Percentiles rank a stretch among this genome's conserved stretches.
These are phyloP conservation scores for Vidua chalybeata DNA, from an alignment of 2,113 vertebrate genomes.

Conservation along the genomic window DNA sequence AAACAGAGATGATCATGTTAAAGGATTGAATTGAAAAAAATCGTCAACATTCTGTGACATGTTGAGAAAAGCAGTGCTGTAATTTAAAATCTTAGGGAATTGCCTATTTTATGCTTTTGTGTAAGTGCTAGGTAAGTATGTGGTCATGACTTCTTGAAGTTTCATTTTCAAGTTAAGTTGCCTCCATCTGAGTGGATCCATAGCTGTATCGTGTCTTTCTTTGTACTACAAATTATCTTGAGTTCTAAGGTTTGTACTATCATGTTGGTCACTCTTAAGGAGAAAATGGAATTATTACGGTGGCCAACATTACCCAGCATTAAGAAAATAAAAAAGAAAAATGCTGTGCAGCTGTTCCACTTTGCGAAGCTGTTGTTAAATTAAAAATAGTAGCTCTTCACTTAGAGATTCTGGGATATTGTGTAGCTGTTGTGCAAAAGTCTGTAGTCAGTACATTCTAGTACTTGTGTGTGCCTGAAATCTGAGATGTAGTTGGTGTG, in stretches of 20 bases:
- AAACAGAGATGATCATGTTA: background rate
- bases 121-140: background rate
- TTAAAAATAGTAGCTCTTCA: background rate
- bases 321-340: background rate
- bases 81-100: background rate
- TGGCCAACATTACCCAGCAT: background rate
- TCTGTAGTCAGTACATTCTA: background rate
- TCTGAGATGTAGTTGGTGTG: background rate
- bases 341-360: background rate
- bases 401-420: background rate
- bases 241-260: background rate
- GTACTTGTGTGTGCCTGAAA: background rate
- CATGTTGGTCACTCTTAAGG: background rate
- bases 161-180: background rate
- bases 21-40: background rate
- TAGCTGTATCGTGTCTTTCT: background rate
- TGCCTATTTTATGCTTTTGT: background rate
- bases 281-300: background rate
- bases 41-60: background rate
- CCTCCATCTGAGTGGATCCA: background rate
- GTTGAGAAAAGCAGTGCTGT: background rate
- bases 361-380: background rate
- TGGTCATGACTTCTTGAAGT: background rate
- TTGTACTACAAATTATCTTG: background rate
- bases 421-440: background rate